Evolutionary conservation across 2,113 vertebrate species (phyloP).

Genomic region (Sylvia atricapilla): DNA sequence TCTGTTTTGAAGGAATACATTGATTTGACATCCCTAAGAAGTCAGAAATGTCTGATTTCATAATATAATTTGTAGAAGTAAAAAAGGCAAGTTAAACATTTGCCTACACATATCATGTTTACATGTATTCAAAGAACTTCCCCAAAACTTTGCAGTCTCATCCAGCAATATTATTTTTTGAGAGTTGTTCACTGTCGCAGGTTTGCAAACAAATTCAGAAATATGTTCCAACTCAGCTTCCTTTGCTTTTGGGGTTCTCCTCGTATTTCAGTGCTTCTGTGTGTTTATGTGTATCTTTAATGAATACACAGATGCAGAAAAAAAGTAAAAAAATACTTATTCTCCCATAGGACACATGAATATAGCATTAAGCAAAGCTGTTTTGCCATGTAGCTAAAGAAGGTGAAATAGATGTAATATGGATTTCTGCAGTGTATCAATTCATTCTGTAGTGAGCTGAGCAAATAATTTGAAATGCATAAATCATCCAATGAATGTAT

Average conservation of each 20-base stretch:
- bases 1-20: constrained; percentile 75
- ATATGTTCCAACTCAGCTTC: constrained; percentile 66
- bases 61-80: constrained; percentile 80
- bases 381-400: constrained; percentile 59
- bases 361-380: constrained; percentile 67
- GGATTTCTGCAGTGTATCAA: constrained; percentile 44
- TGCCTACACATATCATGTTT: constrained; percentile 76
- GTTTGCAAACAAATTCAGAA: constrained; percentile 74
- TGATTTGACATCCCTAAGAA: constrained; percentile 81
- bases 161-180: constrained; percentile 70
- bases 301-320: constrained; percentile 71
- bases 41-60: constrained; percentile 76
- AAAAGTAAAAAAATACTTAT: constrained; percentile 39
- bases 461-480: constrained; percentile 47
- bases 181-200: constrained; percentile 60
- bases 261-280: constrained; percentile 61
- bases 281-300: constrained; percentile 52
- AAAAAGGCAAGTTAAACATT: constrained; percentile 80
- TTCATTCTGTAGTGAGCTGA: constrained; percentile 10
- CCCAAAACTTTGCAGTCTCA: constrained; percentile 75
- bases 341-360: constrained; percentile 70
- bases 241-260: constrained; percentile 72
- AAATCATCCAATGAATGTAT: constrained; percentile 21
- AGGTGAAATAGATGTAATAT: constrained; percentile 58
- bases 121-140: constrained; percentile 77